Evolutionary conservation across 2,888 invertebrate species (phyloP).

Genomic region (Chironomus riparius): DNA sequence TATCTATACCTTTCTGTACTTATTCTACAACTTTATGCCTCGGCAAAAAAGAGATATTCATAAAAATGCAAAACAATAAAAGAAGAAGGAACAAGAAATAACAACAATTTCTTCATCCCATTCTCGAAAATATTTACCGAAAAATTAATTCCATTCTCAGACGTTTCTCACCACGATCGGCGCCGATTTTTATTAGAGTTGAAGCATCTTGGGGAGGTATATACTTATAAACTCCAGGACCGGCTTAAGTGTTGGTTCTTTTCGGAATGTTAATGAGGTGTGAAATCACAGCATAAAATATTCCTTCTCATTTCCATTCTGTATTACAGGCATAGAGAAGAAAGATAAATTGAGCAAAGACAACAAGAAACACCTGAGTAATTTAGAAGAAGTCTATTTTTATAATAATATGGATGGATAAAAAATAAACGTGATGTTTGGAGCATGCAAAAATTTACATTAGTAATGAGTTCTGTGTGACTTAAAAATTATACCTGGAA

Average conservation of each 20-base stretch:
- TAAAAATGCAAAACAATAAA: constrained; percentile 9
- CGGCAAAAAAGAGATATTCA: not conserved
- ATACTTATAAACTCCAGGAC: not conserved
- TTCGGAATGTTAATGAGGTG: not conserved
- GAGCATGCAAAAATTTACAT: constrained; percentile 6
- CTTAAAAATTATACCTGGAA: constrained; percentile 5
- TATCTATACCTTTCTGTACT: too few species aligned
- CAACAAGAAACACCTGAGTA: constrained; percentile 1
- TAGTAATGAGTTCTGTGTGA: constrained; percentile 3
- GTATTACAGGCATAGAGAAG: not conserved
- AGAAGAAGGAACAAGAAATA: constrained; percentile 5
- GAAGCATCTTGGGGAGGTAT: not conserved
- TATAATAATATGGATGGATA: not conserved
- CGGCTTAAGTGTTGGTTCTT: not conserved
- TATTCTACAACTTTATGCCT: too few species aligned
- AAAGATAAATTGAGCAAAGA: not conserved
- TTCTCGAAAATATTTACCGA: constrained; percentile 12
- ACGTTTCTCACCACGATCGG: constrained; percentile 21
- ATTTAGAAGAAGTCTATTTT: not conserved
- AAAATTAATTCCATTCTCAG: constrained; percentile 24
- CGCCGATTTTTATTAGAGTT: constrained; percentile 20
- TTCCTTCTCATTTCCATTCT: not conserved
- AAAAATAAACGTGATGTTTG: not conserved
- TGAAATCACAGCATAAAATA: not conserved
- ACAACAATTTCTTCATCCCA: not conserved